phyloP scores from a whole-genome alignment of 2,888 invertebrate genomes.

The Phaedon cochleariae region DNA sequence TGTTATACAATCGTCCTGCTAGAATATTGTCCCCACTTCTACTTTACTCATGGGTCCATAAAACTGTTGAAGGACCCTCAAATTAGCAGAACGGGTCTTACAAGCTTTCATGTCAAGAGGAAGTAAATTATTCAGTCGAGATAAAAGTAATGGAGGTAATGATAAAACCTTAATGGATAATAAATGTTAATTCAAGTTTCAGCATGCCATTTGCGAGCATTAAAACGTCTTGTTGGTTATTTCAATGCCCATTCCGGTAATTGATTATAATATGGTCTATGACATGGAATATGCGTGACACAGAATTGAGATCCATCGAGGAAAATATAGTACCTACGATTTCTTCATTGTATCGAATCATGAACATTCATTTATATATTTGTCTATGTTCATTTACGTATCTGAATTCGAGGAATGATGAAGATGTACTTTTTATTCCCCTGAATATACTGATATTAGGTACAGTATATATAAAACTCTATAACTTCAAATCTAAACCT shows the following conservation, averaged over 20 bases:
- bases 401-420: no score
- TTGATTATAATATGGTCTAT: conserved; percentile 6
- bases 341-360: no score
- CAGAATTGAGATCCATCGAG: no score
- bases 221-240: conserved; percentile 6
- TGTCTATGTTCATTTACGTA: no score
- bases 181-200: conserved; percentile 12
- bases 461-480: no score
- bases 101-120: conserved; percentile 5
- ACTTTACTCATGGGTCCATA: background rate
- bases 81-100: background rate
- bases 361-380: no score
- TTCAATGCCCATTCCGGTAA: conserved; percentile 8
- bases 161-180: conserved; percentile 11
- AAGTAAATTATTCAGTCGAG: conserved; percentile 10
- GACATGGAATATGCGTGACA: background rate
- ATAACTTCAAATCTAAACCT: no score
- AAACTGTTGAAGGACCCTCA: background rate
- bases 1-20: no score
- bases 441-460: no score
- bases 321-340: no score
- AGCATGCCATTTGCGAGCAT: conserved; percentile 9
- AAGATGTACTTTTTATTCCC: no score
- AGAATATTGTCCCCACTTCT: no score
- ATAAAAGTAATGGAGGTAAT: conserved; percentile 14